Base-by-base conservation (phyloP, 1,140 invertebrate species). In the Cyphomyrmex costatus region DNA sequence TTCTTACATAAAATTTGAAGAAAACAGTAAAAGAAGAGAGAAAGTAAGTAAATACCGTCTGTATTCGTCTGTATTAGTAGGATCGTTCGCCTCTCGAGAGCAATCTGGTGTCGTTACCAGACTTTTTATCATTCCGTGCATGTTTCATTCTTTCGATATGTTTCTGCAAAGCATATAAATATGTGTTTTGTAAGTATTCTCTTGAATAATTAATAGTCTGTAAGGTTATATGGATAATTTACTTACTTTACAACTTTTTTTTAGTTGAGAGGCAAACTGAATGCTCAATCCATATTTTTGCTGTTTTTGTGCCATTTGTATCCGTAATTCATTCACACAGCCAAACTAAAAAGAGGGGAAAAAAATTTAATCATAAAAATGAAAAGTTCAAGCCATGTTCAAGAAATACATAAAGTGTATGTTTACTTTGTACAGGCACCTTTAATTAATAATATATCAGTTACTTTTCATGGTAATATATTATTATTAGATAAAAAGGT, bases 21-120 rank as follows among this genome's bases (percentile, higher is more conserved):
- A 36, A 33, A n/a, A 19, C 1, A 8, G 1, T 7, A 14, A 21
- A n/a, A n/a, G n/a, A n/a, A 42, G n/a, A 24, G 6, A 24, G 53
- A 27, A 3, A 27, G 14, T 16, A 16, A 78, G 0, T 27, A 84
- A 46, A 87, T 74, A 96, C 96, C 97, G 94, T 99, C 98, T 21
- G 98, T 97, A 94, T 99, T 99, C 3, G 98, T 97, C n/a, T n/a
- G n/a, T n/a, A n/a, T n/a, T n/a, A n/a, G n/a, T 98, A 99, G 4
- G 99, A 99, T 60, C 98, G 96, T 96, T 99, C 99, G 12, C 99
- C 99, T 61, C 99, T 99, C 5, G 98, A 99, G 56, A 99, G 95
- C 86, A 97, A 96, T 90, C 93, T 95, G 3, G 93, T 90, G 66
- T 94, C 92, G 58, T 93, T 93, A 3, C 77, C 87, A 24, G 86